Base-by-base conservation (phyloP, 1,140 invertebrate genomes). In the Zophobas morio region DNA sequence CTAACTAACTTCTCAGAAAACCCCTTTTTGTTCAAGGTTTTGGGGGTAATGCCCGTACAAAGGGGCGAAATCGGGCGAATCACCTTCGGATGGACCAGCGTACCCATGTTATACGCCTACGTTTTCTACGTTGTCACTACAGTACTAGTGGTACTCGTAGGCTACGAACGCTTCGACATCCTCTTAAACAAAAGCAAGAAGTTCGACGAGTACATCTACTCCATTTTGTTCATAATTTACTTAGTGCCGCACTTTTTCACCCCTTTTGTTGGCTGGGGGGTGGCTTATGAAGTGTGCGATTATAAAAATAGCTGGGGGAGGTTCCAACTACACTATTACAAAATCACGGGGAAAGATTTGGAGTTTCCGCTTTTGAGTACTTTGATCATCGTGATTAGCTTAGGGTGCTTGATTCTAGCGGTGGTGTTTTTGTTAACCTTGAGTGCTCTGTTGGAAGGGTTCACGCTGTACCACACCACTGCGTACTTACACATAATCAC, bases 151-250 rank as follows among this genome's bases (percentile, higher is more conserved):
- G 34, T 90, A 20, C 77, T 88, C 1, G 89, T 91, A 4, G 90
- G 90, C 2, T 88, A 88, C 78, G 90, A 91, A 83, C 83, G 90
- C 3, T 78, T 91, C 4, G 85, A 87, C 80, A 90, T 91, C 74
- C 79, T 91, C 6, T 83, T 86, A 6, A 88, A 88, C 6, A 84
- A 83, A 51, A 91, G 88, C 56, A 87, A 86, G 78, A 88, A 88
- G 82, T 91, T 91, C 76, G 90, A 91, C 80, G 90, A 91, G 76
- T 90, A 91, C 78, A 91, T 91, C 77, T 91, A 91, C 80, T 89
- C 89, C 1, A 88, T 91, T 70, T 85, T 91, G 33, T 91, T 91
- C 78, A 86, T 91, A 2, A 87, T 90, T n/a, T 91, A 90, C 81
- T 84, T 91, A 20, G 86, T 90, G 1, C 90, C 90, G 0, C 90